Conservation (phyloP, 2,113 vertebrate species). For the Hemiscyllium ocellatum region DNA sequence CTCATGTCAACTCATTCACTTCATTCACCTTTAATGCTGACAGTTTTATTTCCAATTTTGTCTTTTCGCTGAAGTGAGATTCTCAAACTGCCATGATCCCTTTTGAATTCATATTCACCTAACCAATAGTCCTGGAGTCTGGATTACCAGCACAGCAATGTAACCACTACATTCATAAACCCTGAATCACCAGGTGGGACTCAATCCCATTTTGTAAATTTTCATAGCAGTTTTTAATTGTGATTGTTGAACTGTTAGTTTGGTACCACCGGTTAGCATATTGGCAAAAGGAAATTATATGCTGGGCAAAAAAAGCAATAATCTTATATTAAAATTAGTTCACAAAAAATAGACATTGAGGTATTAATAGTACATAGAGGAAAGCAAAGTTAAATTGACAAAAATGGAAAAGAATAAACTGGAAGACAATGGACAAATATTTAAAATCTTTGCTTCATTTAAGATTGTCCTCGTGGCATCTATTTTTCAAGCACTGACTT, state of each 20-base stretch:
- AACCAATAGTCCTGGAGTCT: background rate
- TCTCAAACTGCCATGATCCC: background rate
- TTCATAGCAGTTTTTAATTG: background rate
- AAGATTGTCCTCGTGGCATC: background rate
- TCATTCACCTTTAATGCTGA: background rate
- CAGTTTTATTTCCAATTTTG: background rate
- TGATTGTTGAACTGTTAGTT: background rate
- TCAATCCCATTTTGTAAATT: background rate
- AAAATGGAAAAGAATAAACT: background rate
- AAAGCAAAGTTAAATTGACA: background rate
- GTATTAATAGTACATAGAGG: background rate
- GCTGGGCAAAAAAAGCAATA: background rate
- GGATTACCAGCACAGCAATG: background rate
- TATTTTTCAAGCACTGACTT: background rate
- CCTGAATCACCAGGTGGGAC: background rate
- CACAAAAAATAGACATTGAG: background rate
- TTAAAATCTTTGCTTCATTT: conserved; percentile 14
- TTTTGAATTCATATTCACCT: background rate
- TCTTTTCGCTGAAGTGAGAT: background rate
- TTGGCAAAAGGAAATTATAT: background rate
- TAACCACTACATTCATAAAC: background rate
- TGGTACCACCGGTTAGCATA: background rate
- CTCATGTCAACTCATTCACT: background rate
- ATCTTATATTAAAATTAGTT: background rate
- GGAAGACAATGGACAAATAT: conserved; percentile 10